These are phyloP conservation scores for Babyrousa celebensis DNA, from an alignment of 2,797 vertebrate species.

Conservation along the genomic window DNA sequence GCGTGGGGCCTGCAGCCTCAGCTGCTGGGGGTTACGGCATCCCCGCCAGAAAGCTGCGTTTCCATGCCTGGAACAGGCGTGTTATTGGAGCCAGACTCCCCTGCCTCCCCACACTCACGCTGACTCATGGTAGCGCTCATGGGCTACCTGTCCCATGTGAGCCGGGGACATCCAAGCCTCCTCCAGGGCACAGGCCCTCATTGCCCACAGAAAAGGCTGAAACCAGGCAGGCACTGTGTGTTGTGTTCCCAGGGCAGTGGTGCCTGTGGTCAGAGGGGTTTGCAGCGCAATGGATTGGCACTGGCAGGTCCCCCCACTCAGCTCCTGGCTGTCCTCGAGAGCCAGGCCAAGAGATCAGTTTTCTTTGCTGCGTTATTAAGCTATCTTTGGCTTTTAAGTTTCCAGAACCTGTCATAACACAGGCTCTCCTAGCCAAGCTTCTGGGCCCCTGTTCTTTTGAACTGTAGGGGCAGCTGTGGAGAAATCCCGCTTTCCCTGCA, in stretches of 20 bases:
- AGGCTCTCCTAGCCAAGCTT: constrained; percentile 76
- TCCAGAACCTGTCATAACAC: constrained; percentile 76
- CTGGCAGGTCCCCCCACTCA: constrained; percentile 38
- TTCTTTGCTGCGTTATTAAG: constrained; percentile 78
- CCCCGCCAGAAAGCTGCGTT: constrained; percentile 44
- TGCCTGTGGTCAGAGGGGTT: constrained; percentile 29
- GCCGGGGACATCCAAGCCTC: not conserved
- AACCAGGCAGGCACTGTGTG: not conserved
- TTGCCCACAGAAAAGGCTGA: not conserved
- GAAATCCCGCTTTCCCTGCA: constrained; percentile 66
- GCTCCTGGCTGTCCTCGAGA: constrained; percentile 66
- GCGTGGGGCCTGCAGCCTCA: not conserved
- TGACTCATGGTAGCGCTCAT: not conserved
- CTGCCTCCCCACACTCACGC: not conserved
- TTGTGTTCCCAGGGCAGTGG: not conserved
- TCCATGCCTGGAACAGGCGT: constrained; percentile 56
- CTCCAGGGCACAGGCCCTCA: not conserved
- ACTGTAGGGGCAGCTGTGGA: constrained; percentile 63
- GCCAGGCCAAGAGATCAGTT: constrained; percentile 65
- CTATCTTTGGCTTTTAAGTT: constrained; percentile 80
- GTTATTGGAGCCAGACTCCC: constrained; percentile 62
- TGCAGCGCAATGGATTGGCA: not conserved
- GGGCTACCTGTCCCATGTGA: not conserved
- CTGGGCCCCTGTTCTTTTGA: constrained; percentile 75
- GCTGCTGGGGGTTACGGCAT: constrained; percentile 29